Percentiles rank a stretch among this genome's conserved stretches.
phyloP scores from a whole-genome alignment of 2,888 invertebrate species.

The Cistogaster globosa region DNA sequence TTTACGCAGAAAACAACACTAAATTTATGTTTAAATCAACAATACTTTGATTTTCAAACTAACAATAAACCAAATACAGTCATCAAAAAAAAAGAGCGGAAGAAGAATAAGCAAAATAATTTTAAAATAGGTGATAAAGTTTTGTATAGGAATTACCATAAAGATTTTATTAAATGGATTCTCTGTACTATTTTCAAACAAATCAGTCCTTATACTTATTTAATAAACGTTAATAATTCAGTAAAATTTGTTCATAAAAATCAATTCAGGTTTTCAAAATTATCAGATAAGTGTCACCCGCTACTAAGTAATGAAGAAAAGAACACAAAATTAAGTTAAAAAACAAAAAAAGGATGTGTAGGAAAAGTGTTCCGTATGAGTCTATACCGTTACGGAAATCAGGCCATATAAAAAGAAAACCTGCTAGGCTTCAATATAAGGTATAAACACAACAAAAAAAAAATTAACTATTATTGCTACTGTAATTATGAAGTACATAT shows the following conservation, averaged over 20 bases:
- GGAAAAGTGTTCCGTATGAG: too few species aligned
- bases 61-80: too few species aligned
- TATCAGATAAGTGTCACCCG: constrained; percentile 13
- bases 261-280: constrained; percentile 15
- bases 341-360: too few species aligned
- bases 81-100: neutral
- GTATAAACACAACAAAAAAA: too few species aligned
- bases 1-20: constrained; percentile 15
- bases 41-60: neutral
- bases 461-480: too few species aligned
- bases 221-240: constrained; percentile 17
- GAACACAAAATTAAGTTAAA: too few species aligned
- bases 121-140: constrained; percentile 30
- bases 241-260: constrained; percentile 32
- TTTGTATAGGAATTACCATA: constrained; percentile 37
- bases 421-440: constrained; percentile 9
- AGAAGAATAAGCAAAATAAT: neutral
- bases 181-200: too few species aligned
- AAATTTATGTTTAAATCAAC: neutral
- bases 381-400: too few species aligned
- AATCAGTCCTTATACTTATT: too few species aligned
- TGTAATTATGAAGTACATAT: too few species aligned
- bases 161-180: constrained; percentile 31
- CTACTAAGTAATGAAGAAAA: constrained; percentile 7
- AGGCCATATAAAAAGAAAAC: neutral